Percentiles rank a stretch among this genome's conserved stretches.
phyloP scores from a whole-genome alignment of 2,888 invertebrate species.

The Meteorus colon region DNA sequence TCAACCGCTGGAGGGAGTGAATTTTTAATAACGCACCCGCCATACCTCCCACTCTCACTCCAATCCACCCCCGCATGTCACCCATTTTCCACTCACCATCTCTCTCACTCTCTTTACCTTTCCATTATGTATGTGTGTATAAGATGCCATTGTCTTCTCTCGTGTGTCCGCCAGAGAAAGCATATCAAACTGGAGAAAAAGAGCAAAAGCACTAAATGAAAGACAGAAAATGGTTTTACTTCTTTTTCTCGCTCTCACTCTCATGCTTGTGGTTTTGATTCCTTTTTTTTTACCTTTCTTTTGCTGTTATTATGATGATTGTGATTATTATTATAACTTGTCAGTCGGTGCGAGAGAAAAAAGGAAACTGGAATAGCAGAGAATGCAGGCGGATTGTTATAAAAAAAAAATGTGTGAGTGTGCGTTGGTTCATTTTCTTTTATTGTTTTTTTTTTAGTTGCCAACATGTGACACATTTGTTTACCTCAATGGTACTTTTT shows the following conservation, averaged over 20 bases:
- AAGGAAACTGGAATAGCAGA: slow-evolving; percentile 31
- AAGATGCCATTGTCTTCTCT: slow-evolving; percentile 64
- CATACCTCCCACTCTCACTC: slow-evolving; percentile 55
- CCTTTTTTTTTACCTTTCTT: slow-evolving; percentile 14
- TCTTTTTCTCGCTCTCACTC: background rate
- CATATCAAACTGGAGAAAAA: slow-evolving; percentile 26
- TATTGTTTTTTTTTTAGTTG: slow-evolving; percentile 26
- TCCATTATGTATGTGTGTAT: slow-evolving; percentile 44
- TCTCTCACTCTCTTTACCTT: slow-evolving; percentile 35
- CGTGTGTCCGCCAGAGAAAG: slow-evolving; percentile 59
- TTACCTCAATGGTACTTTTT: slow-evolving; percentile 7
- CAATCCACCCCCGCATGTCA: slow-evolving; percentile 35
- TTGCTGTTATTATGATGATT: slow-evolving; percentile 29
- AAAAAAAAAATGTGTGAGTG: slow-evolving; percentile 31
- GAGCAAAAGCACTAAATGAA: background rate
- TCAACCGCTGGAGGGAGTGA: slow-evolving; percentile 69
- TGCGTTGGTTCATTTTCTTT: slow-evolving; percentile 11
- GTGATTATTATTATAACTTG: slow-evolving; percentile 60
- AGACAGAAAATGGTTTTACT: slow-evolving; percentile 26
- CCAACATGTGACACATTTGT: slow-evolving; percentile 20
- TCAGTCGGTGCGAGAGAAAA: slow-evolving; percentile 48
- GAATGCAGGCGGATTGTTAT: slow-evolving; percentile 55
- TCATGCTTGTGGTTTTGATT: slow-evolving; percentile 30
- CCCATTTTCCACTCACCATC: slow-evolving; percentile 36
- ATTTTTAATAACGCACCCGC: slow-evolving; percentile 72